Evolutionary conservation across 2,888 invertebrate genomes (phyloP), one percentile per base, ranked within the genome.

Genomic region (Cryptocheilus praepositus): DNA sequence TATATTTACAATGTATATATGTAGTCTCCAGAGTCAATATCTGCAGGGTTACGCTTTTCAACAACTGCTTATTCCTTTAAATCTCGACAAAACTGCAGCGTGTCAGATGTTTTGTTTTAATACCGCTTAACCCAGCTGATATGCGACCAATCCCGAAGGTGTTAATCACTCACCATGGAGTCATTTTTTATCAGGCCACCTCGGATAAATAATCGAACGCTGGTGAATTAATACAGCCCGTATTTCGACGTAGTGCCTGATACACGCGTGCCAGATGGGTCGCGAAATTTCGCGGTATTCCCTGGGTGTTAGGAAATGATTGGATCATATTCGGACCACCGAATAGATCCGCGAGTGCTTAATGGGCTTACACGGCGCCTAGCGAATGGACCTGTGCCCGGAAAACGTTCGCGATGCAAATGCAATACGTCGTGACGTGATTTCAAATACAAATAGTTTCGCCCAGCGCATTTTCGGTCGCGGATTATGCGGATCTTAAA

Each of bases 241-340:
- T 18, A 56, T 56, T 56, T 4, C 43, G 58, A 59, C 16, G 36
- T 64, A 67, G 64, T 61, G 28, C 59, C 49, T 49, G 19, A 19
- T 49, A 19, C 45, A 46, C 49, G 59, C 11, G 56, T 66, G 64
- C 52, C 58, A 59, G 66, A 72, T 69, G 67, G 69, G 18, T 72
- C 56, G 57, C 56, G 76, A 63, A 76, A 76, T 76, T 73, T 67
- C 58, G 54, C 56, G 62, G 46, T 76, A 70, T 70, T 76, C 73
- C 66, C 66, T 45, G 62, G 64, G 71, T 55, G 67, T 74, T 76
- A 73, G 56, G 70, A 68, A 67, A 57, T 72, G 73, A 76, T 76
- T 69, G 76, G 76, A 76, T 76, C 71, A 74, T 73, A 67, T 56
- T 65, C 64, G 71, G 68, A 46, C 59, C 64, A 74, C 69, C 76